Evolutionary conservation across 2,888 invertebrate species (phyloP), one percentile per base, ranked within the genome.

Genomic region (Tolmerus cingulatus): DNA sequence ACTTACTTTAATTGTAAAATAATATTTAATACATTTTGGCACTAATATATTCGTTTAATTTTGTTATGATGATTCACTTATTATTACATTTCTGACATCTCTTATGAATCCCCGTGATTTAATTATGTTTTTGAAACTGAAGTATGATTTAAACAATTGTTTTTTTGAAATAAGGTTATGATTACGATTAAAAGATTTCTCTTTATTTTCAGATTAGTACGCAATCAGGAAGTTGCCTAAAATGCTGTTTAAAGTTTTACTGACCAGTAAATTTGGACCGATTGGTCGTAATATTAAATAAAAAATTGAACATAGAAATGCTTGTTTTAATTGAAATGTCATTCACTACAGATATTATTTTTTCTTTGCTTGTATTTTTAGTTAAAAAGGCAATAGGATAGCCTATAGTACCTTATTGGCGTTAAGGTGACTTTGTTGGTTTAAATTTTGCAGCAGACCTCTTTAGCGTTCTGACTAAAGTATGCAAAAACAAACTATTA

Each of bases 81-180:
- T 34, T 74, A 81, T 87, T 66, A 23, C 43, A 16, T 88, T 88
- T 88, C 88, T 88, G 88, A 88, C 88, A 88, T 86, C 88, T 88
- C 88, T 77, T 86, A 88, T 88, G 88, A 88, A 82, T 81, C 82
- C n/a, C 40, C 74, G 86, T 88, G 88, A 88, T 88, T 88, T 74
- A 46, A 86, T 2, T 23, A 46, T 74, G 51, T 51, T 82, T 40
- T 76, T 87, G 82, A 81, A 82, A 30, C 82, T 82, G 82, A 82
- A 12, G 16, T 40, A 40, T 76, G 0, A 12, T 12, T 27, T 66
- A 27, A 66, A 66, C 2, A 7, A 2, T 40, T 16, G 1, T n/a
- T 51, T n/a, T 51, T 51, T 51, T 7, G 4, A 46, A 51, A 51
- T 51, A 4, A 51, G 7, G 16, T 51, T 5, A n/a, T 51, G 19